Evolutionary conservation across 2,113 vertebrate genomes (phyloP).

Genomic region (Toxotes jaculatrix): DNA sequence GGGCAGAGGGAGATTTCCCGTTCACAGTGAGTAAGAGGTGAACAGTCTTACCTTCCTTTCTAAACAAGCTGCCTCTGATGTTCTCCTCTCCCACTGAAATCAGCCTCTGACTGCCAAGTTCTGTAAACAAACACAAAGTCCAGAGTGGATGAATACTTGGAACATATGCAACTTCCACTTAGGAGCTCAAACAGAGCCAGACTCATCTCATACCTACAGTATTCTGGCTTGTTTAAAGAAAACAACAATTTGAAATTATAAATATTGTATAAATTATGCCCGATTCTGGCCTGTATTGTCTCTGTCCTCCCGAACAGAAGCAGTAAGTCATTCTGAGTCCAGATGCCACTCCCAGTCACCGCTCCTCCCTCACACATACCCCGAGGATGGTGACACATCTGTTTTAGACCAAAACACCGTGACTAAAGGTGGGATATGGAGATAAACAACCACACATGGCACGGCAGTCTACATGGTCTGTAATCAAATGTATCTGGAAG

Average conservation of each 20-base stretch:
- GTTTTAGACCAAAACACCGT: constrained; percentile 33
- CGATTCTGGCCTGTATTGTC: constrained; percentile 26
- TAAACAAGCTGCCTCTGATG: constrained; percentile 55
- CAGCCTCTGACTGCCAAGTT: constrained; percentile 52
- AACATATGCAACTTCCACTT: constrained; percentile 27
- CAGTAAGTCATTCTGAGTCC: constrained; percentile 33
- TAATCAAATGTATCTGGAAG: constrained; percentile 9
- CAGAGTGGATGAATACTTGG: constrained; percentile 51
- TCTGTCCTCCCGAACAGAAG: constrained; percentile 26
- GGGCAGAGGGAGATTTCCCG: constrained; percentile 19
- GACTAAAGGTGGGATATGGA: constrained; percentile 1
- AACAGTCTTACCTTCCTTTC: constrained; percentile 68
- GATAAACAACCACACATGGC: constrained; percentile 17
- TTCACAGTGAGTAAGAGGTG: constrained; percentile 13
- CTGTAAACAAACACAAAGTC: constrained; percentile 67
- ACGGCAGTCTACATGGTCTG: not conserved
- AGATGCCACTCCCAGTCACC: constrained; percentile 44
- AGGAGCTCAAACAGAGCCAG: constrained; percentile 32
- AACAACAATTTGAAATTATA: not conserved
- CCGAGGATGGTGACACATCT: constrained; percentile 54
- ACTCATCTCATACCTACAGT: not conserved
- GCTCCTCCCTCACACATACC: constrained; percentile 40
- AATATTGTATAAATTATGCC: not conserved
- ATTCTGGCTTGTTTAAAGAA: not conserved
- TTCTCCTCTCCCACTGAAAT: constrained; percentile 58